Base-by-base conservation (phyloP, 92 coral and sea anemone genomes). In the Diadumene lineata region DNA sequence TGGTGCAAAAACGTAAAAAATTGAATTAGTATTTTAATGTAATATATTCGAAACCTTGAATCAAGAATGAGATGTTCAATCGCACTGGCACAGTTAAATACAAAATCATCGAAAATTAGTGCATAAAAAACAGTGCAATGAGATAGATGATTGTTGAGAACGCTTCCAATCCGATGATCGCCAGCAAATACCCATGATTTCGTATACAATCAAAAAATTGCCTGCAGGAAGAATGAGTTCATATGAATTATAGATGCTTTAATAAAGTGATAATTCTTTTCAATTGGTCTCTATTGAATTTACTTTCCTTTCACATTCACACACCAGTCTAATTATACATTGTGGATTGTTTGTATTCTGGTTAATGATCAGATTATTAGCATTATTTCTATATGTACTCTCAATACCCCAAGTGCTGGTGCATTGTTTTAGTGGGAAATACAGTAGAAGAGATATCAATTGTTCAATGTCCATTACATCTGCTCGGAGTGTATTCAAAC, bases 251-350 rank as follows among this genome's bases (percentile, higher is more conserved):
- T 69, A 26, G 38, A 43, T 17, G 30, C 55, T 69, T 69, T 34
- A 70, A 70, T 70, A 51, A 51, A 34, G 56, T 43, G 75, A 34
- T 53, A 34, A 51, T 70, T 34, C 31, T 15, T 19, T 44, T 46
- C 58, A 72, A 72, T 56, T 18, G 4, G 43, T 31, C n/a, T 44
- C 68, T 62, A 62, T 28, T 62, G 68, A 62, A 62, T 62, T 62
- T 6, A 29, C n/a, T 11, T 1, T 29, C 18, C 27, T 27, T 62
- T 62, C 43, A 31, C n/a, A 21, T 56, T 72, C 77, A 72, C 77
- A 72, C 77, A 57, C 38, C 22, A 50, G 66, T 31, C 63, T 56
- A 72, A 72, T 72, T 72, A 72, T 56, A 56, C 65, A 72, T 72
- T 72, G 63, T 56, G n/a, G 63, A 32, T 61, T n/a, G 25, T 70